These are phyloP conservation scores for Alaudala cheleensis DNA, from an alignment of 2,113 vertebrate genomes.

Conservation along the genomic window DNA sequence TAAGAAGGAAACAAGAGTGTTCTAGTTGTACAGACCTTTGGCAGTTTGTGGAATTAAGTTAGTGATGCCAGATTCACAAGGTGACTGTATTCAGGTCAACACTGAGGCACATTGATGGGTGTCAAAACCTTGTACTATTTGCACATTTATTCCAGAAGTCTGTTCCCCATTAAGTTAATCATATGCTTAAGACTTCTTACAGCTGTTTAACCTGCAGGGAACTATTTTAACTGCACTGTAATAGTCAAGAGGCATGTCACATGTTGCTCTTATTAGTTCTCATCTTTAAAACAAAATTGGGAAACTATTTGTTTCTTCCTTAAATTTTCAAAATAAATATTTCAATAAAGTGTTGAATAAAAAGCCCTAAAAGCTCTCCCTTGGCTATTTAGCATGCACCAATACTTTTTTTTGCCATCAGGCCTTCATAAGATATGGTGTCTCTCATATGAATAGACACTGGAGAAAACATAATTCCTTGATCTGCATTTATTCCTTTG, in stretches of 20 bases:
- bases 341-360: not conserved
- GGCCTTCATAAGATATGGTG: not conserved
- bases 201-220: not conserved
- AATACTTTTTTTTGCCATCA: not conserved
- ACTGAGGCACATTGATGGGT: not conserved
- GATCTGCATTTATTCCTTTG: not conserved
- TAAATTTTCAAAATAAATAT: not conserved
- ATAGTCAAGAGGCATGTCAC: not conserved
- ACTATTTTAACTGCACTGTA: not conserved
- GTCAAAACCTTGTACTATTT: not conserved
- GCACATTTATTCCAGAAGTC: not conserved
- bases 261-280: not conserved
- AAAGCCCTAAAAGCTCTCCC: not conserved
- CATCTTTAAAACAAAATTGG: not conserved
- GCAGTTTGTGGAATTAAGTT: not conserved
- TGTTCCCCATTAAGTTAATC: not conserved
- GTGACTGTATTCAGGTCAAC: not conserved
- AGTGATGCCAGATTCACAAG: not conserved
- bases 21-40: not conserved
- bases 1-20: not conserved
- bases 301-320: not conserved
- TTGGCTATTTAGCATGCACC: not conserved
- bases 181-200: not conserved
- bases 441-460: not conserved
- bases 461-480: not conserved